phyloP scores from a whole-genome alignment of 2,113 vertebrate species.

The Dolichallabes microphthalmus region DNA sequence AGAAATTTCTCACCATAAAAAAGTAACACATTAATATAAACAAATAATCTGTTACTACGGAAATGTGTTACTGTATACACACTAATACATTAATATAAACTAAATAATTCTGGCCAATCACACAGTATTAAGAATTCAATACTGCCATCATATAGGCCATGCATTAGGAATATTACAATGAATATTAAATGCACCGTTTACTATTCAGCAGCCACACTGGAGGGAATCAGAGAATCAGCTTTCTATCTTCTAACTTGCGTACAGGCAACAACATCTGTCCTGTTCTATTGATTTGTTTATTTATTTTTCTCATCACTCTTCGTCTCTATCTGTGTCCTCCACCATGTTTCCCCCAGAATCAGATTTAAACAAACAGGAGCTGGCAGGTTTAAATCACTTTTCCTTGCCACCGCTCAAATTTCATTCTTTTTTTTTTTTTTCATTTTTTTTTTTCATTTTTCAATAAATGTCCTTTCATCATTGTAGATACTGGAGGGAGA shows the following conservation, averaged over 20 bases:
- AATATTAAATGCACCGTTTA: slow-evolving; percentile 1
- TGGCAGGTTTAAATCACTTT: slow-evolving; percentile 56
- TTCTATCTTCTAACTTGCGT: background rate
- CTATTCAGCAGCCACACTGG: slow-evolving; percentile 1
- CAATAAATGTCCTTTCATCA: slow-evolving; percentile 47
- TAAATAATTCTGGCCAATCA: background rate
- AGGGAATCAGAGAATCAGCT: slow-evolving; percentile 7
- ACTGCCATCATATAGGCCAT: background rate
- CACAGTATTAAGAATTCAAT: background rate
- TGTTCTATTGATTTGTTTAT: too few species aligned
- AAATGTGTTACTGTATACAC: background rate
- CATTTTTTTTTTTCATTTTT: background rate
- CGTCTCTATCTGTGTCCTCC: background rate
- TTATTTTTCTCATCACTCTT: background rate
- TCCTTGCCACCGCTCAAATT: slow-evolving; percentile 40
- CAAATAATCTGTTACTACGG: background rate
- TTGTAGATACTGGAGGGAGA: slow-evolving; percentile 43
- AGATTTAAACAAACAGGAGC: slow-evolving; percentile 50
- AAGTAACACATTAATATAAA: background rate
- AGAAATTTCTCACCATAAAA: background rate
- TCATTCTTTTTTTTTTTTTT: too few species aligned
- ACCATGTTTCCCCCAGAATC: slow-evolving; percentile 34
- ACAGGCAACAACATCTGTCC: background rate
- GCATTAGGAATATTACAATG: background rate
- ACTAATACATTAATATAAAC: background rate